These are phyloP conservation scores for Azorinus chamasolen DNA, from an alignment of 2,888 invertebrate species.

Conservation along the genomic window DNA sequence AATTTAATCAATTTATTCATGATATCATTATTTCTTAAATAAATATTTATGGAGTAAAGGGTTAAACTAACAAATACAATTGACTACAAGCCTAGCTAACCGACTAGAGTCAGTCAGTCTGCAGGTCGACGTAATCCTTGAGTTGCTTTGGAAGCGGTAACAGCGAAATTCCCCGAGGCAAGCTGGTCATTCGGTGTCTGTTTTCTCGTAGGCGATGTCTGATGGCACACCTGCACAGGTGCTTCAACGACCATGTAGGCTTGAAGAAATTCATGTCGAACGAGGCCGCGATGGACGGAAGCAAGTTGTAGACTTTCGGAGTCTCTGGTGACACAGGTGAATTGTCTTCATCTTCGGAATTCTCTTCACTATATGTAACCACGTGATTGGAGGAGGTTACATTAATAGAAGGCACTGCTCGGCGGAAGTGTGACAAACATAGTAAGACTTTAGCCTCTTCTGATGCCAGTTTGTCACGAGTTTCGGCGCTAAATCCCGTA, in stretches of 20 bases:
- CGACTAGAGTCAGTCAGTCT: constrained; percentile 30
- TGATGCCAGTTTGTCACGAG: constrained; percentile 47
- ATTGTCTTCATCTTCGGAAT: constrained; percentile 7
- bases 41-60: too few relatives aligned
- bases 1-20: too few relatives aligned
- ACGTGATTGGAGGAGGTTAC: constrained; percentile 59
- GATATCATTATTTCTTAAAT: too few relatives aligned
- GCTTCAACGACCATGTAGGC: constrained; percentile 56
- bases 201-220: constrained; percentile 30
- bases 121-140: constrained; percentile 63
- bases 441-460: constrained; percentile 61
- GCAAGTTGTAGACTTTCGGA: constrained; percentile 60
- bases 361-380: constrained; percentile 27
- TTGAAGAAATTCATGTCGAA: constrained; percentile 49
- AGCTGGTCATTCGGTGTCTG: constrained; percentile 15
- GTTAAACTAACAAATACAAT: too few relatives aligned
- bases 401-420: constrained; percentile 52
- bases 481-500: constrained; percentile 60
- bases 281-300: constrained; percentile 51
- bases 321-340: background rate
- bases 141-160: constrained; percentile 64
- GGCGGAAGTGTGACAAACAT: constrained; percentile 58
- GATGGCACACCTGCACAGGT: constrained; percentile 60
- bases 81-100: too few relatives aligned
- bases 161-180: constrained; percentile 52